A percentile compares a stretch with the other conserved stretches of the same genome.
phyloP scores from a whole-genome alignment of 2,797 vertebrate species.

The Artibeus lituratus region DNA sequence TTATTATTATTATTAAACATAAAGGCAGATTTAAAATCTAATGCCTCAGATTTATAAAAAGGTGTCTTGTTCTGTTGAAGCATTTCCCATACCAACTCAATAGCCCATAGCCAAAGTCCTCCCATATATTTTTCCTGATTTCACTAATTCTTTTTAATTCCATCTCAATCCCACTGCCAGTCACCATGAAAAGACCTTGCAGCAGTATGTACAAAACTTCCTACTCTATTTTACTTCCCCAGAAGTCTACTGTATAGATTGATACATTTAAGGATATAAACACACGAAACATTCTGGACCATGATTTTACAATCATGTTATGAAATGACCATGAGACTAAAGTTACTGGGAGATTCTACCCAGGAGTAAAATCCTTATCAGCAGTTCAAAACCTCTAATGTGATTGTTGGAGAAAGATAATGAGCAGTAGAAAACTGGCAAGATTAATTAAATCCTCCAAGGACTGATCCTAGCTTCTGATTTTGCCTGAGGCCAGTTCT shows the following conservation, averaged over 20 bases:
- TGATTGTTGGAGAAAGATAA: not conserved
- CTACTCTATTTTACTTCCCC: not conserved
- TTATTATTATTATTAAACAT: not conserved
- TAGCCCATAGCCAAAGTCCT: not conserved
- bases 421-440: slow-evolving; percentile 17
- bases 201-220: not conserved
- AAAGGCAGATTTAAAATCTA: not conserved
- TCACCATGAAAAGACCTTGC: not conserved
- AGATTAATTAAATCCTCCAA: slow-evolving; percentile 32
- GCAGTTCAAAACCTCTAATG: not conserved
- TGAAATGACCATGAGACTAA: not conserved
- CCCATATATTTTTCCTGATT: not conserved
- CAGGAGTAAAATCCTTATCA: not conserved
- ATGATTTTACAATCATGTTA: not conserved
- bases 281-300: not conserved
- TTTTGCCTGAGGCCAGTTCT: not conserved
- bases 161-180: not conserved
- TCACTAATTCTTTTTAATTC: not conserved
- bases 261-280: not conserved
- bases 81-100: not conserved
- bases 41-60: not conserved
- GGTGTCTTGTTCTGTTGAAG: not conserved
- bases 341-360: not conserved
- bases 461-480: not conserved
- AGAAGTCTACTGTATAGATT: not conserved